Conservation (phyloP, 2,797 vertebrate species). For the Vultur gryphus region DNA sequence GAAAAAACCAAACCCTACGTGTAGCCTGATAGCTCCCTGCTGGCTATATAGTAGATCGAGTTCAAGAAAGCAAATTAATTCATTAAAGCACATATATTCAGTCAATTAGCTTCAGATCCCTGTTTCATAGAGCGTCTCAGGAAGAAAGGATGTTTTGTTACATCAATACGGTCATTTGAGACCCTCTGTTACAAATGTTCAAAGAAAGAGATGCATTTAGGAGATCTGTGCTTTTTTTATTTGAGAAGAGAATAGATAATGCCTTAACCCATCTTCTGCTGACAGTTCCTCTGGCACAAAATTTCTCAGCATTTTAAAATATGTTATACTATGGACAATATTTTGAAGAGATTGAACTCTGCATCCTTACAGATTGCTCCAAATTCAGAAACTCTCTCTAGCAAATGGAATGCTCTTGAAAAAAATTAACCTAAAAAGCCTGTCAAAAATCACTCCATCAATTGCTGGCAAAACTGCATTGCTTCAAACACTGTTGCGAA, state of each 20-base stretch:
- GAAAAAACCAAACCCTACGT: neutral
- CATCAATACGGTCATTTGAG: neutral
- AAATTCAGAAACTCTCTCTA: neutral
- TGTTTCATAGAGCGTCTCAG: neutral
- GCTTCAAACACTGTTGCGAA: neutral
- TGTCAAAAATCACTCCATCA: neutral
- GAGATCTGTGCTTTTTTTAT: neutral
- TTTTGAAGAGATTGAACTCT: neutral
- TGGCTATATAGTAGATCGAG: neutral
- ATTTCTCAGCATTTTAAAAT: neutral
- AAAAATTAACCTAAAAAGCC: neutral
- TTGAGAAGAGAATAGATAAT: neutral
- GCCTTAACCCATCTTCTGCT: neutral
- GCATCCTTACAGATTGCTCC: neutral
- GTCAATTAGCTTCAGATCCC: constrained; percentile 26
- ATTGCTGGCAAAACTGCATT: neutral
- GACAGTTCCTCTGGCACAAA: neutral
- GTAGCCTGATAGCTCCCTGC: constrained; percentile 50
- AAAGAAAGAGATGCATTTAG: constrained; percentile 14
- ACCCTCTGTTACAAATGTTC: neutral
- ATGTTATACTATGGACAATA: neutral
- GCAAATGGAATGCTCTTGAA: neutral
- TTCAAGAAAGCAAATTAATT: constrained; percentile 54
- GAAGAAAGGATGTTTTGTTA: constrained; percentile 30
- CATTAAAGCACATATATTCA: constrained; percentile 43